Conservation (phyloP, 2,888 invertebrate species). For the Chymomyza procnemis region DNA sequence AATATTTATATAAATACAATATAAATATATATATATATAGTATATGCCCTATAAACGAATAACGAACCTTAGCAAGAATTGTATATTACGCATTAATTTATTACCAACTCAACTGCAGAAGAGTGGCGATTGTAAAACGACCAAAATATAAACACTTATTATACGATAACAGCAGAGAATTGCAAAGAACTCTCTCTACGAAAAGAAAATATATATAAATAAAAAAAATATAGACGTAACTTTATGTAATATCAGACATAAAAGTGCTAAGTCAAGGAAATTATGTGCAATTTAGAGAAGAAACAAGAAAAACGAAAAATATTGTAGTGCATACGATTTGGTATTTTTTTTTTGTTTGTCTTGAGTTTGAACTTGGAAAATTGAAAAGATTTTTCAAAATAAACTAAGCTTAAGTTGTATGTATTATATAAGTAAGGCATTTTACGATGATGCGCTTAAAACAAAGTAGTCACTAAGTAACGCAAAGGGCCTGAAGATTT, state of each 20-base stretch:
- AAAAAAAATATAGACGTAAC: conserved; percentile 25
- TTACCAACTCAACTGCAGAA: conserved; percentile 13
- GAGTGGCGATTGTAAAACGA: conserved; percentile 1
- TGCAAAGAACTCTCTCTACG: conserved; percentile 21
- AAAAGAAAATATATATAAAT: conserved; percentile 25
- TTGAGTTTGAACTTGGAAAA: too few species aligned
- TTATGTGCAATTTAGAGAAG: conserved; percentile 58
- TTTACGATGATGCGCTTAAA: background rate
- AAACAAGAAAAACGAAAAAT: background rate
- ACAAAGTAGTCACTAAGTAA: background rate
- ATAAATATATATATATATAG: conserved; percentile 22
- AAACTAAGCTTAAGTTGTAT: conserved; percentile 27
- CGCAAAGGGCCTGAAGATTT: conserved; percentile 5
- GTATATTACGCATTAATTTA: conserved; percentile 31
- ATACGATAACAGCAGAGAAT: too few species aligned
- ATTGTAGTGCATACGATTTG: too few species aligned
- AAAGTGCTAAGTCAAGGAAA: conserved; percentile 28
- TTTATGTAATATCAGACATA: background rate
- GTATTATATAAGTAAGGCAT: conserved; percentile 28
- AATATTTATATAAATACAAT: conserved; percentile 27
- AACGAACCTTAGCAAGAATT: conserved; percentile 39
- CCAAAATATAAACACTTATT: conserved; percentile 18
- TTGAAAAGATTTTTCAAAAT: background rate
- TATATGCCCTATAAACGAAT: conserved; percentile 7
- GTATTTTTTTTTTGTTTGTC: conserved; percentile 7